phyloP scores from a whole-genome alignment of 2,113 vertebrate species.

The Neoarius graeffei region DNA sequence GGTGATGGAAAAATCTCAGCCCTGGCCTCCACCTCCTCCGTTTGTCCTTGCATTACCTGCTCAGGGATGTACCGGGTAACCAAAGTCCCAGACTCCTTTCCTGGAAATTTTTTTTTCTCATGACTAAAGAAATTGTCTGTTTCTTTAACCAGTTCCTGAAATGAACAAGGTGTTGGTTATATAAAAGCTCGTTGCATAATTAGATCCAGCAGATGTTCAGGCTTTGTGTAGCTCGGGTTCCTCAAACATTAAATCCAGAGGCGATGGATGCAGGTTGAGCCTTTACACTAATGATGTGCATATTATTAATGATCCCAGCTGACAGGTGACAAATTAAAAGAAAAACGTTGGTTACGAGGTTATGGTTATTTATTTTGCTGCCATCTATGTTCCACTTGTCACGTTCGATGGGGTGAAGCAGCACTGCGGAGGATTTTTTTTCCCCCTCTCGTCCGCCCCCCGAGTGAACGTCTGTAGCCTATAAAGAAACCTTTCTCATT shows the following conservation, averaged over 20 bases:
- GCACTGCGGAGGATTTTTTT: background rate
- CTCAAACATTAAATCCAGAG: background rate
- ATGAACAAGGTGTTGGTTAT: background rate
- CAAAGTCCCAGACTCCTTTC: background rate
- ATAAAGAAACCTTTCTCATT: background rate
- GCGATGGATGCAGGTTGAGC: background rate
- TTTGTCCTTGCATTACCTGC: constrained; percentile 34
- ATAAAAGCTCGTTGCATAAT: constrained; percentile 26
- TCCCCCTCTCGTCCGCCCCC: too few relatives aligned
- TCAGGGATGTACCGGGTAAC: background rate
- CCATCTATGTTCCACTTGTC: background rate
- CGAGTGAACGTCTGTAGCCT: background rate
- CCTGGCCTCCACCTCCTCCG: background rate
- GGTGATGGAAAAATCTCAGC: constrained; percentile 63
- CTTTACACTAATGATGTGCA: background rate
- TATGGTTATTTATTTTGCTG: background rate
- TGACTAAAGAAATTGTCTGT: constrained; percentile 12
- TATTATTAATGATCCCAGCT: background rate
- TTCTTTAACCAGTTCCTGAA: background rate
- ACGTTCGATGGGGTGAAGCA: background rate
- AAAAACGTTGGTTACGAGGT: background rate
- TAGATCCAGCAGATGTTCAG: constrained; percentile 40
- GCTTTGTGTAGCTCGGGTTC: constrained; percentile 21
- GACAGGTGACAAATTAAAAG: background rate
- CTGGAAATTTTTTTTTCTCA: background rate